Conservation (phyloP, 2,797 vertebrate species). For the Aplochiton taeniatus region DNA sequence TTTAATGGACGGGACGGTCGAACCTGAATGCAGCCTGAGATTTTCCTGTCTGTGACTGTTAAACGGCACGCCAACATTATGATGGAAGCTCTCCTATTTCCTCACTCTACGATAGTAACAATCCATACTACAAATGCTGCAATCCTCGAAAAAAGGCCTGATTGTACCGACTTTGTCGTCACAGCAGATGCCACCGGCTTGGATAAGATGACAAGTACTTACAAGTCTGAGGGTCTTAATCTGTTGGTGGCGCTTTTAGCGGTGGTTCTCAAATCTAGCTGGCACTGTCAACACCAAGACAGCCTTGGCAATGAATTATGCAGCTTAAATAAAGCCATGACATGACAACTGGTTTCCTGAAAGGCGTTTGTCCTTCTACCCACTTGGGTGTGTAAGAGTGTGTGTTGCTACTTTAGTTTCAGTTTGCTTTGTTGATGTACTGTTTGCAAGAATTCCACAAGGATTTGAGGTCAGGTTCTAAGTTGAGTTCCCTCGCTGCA, state of each 20-base stretch:
- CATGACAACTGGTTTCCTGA: constrained; percentile 47
- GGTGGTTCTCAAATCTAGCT: constrained; percentile 10
- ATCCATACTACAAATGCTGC: no score
- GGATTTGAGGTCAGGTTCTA: constrained; percentile 1
- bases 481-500: not conserved
- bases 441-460: constrained; percentile 23
- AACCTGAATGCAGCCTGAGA: constrained; percentile 26
- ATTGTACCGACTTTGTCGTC: constrained; percentile 59
- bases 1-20: no score
- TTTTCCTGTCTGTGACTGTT: constrained; percentile 46
- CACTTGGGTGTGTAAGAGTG: not conserved
- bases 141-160: constrained; percentile 55
- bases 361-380: constrained; percentile 51
- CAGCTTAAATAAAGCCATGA: constrained; percentile 37
- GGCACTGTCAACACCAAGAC: constrained; percentile 40
- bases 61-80: constrained; percentile 53
- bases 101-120: no score
- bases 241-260: constrained; percentile 42
- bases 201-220: constrained; percentile 61
- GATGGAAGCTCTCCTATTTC: not conserved
- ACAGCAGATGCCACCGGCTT: constrained; percentile 62
- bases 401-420: not conserved
- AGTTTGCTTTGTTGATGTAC: constrained; percentile 40
- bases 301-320: constrained; percentile 47
- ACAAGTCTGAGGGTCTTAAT: constrained; percentile 45